Conservation (phyloP, 2,888 invertebrate species). For the Ophraella communa region DNA sequence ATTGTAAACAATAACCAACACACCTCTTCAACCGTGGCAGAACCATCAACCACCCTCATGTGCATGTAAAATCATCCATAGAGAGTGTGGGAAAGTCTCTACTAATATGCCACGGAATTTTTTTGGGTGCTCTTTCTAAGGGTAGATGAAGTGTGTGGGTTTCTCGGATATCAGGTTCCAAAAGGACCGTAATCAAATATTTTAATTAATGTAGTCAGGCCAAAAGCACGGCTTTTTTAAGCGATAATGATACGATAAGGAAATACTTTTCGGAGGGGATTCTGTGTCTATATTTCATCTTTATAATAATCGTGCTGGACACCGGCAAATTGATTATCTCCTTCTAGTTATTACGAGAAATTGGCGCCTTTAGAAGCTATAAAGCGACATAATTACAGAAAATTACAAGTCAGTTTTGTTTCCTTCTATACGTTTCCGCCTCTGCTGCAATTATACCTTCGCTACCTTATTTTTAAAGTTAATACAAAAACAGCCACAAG, state of each 20-base stretch:
- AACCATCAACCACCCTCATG: constrained; percentile 24
- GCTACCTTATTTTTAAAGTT: background rate
- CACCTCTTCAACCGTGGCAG: constrained; percentile 29
- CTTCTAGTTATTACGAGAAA: background rate
- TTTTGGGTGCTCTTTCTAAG: constrained; percentile 19
- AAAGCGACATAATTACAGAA: background rate
- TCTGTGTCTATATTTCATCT: too few relatives aligned
- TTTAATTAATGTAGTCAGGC: background rate
- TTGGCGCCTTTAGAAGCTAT: background rate
- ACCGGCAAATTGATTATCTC: background rate
- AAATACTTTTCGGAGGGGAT: too few relatives aligned
- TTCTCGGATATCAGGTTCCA: constrained; percentile 24
- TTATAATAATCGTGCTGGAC: background rate
- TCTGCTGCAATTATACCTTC: background rate
- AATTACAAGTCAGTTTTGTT: background rate
- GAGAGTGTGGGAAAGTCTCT: constrained; percentile 38
- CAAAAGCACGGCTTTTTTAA: too few relatives aligned
- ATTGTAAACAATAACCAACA: constrained; percentile 34
- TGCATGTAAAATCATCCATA: constrained; percentile 24
- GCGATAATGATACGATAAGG: too few relatives aligned
- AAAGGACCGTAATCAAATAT: constrained; percentile 17
- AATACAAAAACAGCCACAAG: background rate
- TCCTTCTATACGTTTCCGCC: background rate
- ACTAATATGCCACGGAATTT: constrained; percentile 36
- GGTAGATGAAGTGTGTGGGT: constrained; percentile 7